Percentiles rank a stretch among this genome's conserved stretches.
phyloP scores from a whole-genome alignment of 2,797 vertebrate genomes.

The Cryptoprocta ferox region DNA sequence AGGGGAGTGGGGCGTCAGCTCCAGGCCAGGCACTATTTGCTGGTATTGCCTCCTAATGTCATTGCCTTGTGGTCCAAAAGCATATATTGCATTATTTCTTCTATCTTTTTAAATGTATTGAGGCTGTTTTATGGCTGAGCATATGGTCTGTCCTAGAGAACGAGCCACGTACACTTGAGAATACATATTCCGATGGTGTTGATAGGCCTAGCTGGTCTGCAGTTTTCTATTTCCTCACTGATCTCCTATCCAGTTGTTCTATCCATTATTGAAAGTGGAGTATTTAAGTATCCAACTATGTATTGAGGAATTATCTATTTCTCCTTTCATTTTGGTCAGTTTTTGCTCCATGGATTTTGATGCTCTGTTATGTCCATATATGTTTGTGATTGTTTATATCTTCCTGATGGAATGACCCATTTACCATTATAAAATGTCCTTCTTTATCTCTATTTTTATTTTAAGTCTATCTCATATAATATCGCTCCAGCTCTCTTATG shows the following conservation, averaged over 20 bases:
- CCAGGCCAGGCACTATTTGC: not conserved
- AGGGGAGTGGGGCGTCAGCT: not conserved
- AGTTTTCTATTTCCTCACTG: not conserved
- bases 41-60: not conserved
- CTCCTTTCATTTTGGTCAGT: not conserved
- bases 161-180: not conserved
- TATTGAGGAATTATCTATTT: not conserved
- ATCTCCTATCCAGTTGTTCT: not conserved
- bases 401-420: not conserved
- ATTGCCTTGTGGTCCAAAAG: not conserved
- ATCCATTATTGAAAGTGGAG: not conserved
- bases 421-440: not conserved
- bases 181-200: accelerated
- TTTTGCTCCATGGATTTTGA: not conserved
- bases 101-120: not conserved
- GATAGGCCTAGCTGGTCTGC: accelerated
- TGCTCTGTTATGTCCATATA: not conserved
- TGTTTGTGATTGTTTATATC: not conserved
- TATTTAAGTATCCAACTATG: not conserved
- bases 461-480: not conserved
- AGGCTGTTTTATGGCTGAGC: not conserved
- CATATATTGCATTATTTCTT: not conserved
- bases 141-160: not conserved
- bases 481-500: no score
- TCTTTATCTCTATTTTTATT: not conserved